These are phyloP conservation scores for Poecilia latipinna DNA, from an alignment of 2,113 vertebrate species.

Conservation along the genomic window DNA sequence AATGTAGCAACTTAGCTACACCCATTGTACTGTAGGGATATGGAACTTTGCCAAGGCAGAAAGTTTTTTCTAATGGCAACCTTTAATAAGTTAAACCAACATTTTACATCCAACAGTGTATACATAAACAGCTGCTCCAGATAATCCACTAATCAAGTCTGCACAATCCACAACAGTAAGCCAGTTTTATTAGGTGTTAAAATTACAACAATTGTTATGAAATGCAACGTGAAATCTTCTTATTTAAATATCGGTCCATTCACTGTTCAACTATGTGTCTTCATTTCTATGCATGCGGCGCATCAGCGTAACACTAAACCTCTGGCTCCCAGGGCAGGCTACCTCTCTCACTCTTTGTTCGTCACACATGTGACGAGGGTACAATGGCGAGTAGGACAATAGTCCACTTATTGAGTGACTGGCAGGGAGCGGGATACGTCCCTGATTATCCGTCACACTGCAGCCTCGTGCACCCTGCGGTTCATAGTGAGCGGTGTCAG, in stretches of 20 bases:
- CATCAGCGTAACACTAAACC: slow-evolving; percentile 63
- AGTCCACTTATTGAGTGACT: slow-evolving; percentile 74
- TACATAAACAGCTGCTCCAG: too few species aligned
- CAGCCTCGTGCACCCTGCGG: slow-evolving; percentile 43
- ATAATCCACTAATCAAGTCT: not conserved
- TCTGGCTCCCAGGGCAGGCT: slow-evolving; percentile 55
- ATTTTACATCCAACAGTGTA: too few species aligned
- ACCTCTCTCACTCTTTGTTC: slow-evolving; percentile 66
- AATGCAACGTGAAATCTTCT: slow-evolving; percentile 24
- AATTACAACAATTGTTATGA: not conserved
- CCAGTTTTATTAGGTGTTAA: not conserved
- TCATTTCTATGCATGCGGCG: slow-evolving; percentile 59
- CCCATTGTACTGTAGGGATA: too few species aligned
- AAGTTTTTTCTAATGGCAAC: too few species aligned
- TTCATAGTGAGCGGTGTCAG: slow-evolving; percentile 53
- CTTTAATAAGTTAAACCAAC: too few species aligned
- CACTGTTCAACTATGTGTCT: slow-evolving; percentile 22
- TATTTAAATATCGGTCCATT: slow-evolving; percentile 53
- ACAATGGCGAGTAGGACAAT: slow-evolving; percentile 69
- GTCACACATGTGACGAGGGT: slow-evolving; percentile 63
- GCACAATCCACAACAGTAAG: not conserved
- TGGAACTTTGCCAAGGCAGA: too few species aligned
- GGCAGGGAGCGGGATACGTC: slow-evolving; percentile 63
- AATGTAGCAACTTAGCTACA: too few species aligned
- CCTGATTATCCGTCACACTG: slow-evolving; percentile 64